Percentiles rank a stretch among this genome's conserved stretches.
Conservation (phyloP, 1,140 invertebrate genomes). For the Gonatopus flavifemur region DNA sequence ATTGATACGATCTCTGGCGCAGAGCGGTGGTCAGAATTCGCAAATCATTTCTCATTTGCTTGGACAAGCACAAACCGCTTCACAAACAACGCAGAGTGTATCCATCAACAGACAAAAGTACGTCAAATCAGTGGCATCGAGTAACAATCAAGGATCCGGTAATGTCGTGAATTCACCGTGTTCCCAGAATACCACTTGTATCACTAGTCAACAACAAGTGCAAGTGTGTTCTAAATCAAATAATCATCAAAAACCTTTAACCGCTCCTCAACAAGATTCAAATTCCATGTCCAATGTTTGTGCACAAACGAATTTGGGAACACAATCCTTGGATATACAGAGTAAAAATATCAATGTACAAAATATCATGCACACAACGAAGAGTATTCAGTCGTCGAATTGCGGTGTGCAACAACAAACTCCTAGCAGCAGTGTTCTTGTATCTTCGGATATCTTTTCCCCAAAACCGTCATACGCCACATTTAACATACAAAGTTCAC, state of each 20-base stretch:
- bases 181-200: constrained; percentile 31
- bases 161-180: constrained; percentile 28
- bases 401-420: constrained; percentile 20
- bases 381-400: constrained; percentile 28
- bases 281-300: constrained; percentile 25
- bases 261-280: constrained; percentile 25
- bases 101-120: constrained; percentile 36
- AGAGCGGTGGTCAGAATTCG: constrained; percentile 49
- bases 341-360: constrained; percentile 28
- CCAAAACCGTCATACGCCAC: constrained; percentile 18
- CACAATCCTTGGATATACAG: constrained; percentile 28
- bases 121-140: constrained; percentile 37
- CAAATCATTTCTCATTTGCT: constrained; percentile 54
- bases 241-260: constrained; percentile 25
- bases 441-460: constrained; percentile 16
- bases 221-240: constrained; percentile 33
- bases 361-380: constrained; percentile 25
- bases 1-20: constrained; percentile 48
- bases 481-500: constrained; percentile 23
- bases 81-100: constrained; percentile 35
- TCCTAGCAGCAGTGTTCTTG: constrained; percentile 17
- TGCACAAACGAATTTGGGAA: constrained; percentile 20
- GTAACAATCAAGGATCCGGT: constrained; percentile 11
- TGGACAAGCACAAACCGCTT: constrained; percentile 38
- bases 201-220: constrained; percentile 38